A percentile compares a stretch with the other conserved stretches of the same genome.
Conservation (phyloP, 2,888 invertebrate species). For the Eristalinus sepulchralis region DNA sequence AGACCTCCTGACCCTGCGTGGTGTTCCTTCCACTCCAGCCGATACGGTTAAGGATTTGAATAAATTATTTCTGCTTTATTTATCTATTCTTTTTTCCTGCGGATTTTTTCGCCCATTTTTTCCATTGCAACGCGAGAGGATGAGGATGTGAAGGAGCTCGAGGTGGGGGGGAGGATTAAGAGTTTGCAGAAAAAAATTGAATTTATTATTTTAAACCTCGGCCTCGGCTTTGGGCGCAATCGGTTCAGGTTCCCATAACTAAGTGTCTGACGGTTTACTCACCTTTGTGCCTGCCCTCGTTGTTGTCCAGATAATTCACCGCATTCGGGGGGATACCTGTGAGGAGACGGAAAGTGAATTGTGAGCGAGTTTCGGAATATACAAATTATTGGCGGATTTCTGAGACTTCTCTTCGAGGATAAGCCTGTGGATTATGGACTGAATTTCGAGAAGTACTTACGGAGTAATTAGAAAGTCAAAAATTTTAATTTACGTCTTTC, state of each 20-base stretch:
- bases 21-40: conserved; percentile 27
- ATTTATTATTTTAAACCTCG: conserved; percentile 69
- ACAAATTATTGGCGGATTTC: background rate
- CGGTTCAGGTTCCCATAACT: conserved; percentile 64
- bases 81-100: conserved; percentile 13
- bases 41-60: conserved; percentile 69
- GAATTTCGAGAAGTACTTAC: background rate
- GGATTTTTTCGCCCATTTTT: background rate
- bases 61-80: conserved; percentile 64
- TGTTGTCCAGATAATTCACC: conserved; percentile 79
- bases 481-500: background rate
- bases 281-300: conserved; percentile 80
- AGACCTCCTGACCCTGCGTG: conserved; percentile 10
- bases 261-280: conserved; percentile 68
- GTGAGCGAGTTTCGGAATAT: background rate
- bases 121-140: background rate
- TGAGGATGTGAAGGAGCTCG: background rate
- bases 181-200: conserved; percentile 41
- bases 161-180: conserved; percentile 53
- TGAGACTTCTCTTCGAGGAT: background rate
- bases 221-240: conserved; percentile 64
- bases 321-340: conserved; percentile 81
- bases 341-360: background rate
- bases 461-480: background rate
- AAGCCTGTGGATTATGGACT: background rate